Conservation (phyloP, 2,797 vertebrate genomes). For the Eidolon dupreanum region DNA sequence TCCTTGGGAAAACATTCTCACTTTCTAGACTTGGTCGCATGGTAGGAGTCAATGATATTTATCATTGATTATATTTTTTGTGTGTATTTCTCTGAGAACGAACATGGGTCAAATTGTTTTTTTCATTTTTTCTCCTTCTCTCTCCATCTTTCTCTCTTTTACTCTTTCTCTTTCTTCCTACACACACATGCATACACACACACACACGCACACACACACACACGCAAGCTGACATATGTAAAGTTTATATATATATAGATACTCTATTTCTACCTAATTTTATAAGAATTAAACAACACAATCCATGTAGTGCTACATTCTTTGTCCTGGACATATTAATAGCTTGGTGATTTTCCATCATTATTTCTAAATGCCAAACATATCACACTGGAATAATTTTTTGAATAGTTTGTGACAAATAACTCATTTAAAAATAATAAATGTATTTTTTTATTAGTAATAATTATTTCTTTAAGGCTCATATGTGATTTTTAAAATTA, state of each 20-base stretch:
- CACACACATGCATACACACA: neutral
- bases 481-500: neutral
- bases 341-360: neutral
- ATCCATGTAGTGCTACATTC: neutral
- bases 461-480: neutral
- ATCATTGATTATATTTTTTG: neutral
- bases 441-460: neutral
- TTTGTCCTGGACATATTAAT: neutral
- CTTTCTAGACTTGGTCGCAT: neutral
- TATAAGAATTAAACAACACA: slow-evolving; percentile 6
- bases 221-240: neutral
- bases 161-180: neutral
- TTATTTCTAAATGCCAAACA: neutral
- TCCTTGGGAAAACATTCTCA: neutral
- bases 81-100: neutral
- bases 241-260: neutral
- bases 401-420: neutral
- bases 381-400: neutral
- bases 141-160: neutral
- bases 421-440: neutral
- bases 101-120: neutral
- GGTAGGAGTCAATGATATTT: neutral
- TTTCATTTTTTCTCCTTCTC: neutral
- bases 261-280: neutral
- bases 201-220: too few species aligned